A percentile compares a stretch with the other conserved stretches of the same genome.
These are phyloP conservation scores for Xyrauchen texanus DNA, from an alignment of 2,113 vertebrate genomes.

Conservation along the genomic window DNA sequence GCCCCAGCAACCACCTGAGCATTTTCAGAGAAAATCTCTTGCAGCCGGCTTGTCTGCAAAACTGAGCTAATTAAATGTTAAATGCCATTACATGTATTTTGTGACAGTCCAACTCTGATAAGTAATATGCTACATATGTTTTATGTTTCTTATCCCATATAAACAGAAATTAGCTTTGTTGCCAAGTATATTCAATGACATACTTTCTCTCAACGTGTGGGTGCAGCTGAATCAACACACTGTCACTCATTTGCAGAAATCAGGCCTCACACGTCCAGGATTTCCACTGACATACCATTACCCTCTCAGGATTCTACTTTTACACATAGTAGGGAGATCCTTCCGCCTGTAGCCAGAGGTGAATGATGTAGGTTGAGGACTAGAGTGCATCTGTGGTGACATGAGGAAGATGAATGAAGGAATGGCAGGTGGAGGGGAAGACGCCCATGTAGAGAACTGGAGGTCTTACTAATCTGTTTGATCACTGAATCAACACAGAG, in stretches of 20 bases:
- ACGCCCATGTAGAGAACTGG: background rate
- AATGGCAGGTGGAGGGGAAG: constrained; percentile 8
- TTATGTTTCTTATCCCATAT: too few relatives aligned
- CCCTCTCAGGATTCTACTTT: constrained; percentile 3
- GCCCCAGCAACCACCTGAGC: too few relatives aligned
- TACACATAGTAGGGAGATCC: constrained; percentile 19
- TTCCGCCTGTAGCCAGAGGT: background rate
- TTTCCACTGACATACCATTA: constrained; percentile 31
- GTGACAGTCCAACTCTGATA: too few relatives aligned
- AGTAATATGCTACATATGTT: too few relatives aligned
- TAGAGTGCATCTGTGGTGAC: background rate
- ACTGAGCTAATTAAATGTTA: too few relatives aligned
- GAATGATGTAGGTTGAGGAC: background rate
- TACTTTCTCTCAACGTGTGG: too few relatives aligned
- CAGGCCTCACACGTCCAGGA: constrained; percentile 16
- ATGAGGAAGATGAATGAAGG: constrained; percentile 18
- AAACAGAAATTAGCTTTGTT: too few relatives aligned
- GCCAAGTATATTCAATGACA: too few relatives aligned
- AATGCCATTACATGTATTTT: too few relatives aligned
- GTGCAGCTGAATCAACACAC: constrained; percentile 37
- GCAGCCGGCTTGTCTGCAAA: too few relatives aligned
- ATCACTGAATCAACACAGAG: background rate
- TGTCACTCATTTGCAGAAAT: constrained; percentile 45
- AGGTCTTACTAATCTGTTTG: background rate
- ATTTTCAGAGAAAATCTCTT: too few relatives aligned